These are phyloP conservation scores for Conistra vaccinii DNA, from an alignment of 2,888 invertebrate species.

Conservation along the genomic window DNA sequence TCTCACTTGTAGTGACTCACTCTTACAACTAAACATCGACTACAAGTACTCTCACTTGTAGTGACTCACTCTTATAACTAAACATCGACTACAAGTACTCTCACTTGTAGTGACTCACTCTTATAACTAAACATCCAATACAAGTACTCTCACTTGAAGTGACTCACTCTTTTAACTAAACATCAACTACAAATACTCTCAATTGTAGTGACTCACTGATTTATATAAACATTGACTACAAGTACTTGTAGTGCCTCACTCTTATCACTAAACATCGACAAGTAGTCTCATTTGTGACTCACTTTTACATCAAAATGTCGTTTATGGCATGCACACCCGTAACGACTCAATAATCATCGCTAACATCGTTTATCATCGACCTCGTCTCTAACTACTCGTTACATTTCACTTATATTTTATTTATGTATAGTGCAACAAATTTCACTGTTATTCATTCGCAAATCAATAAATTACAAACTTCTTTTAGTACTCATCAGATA, in stretches of 20 bases:
- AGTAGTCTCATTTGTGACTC: no score
- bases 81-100: slow-evolving; percentile 10
- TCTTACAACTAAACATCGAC: background rate
- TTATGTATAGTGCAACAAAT: background rate
- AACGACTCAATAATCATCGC: background rate
- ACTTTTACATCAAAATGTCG: no score
- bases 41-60: background rate
- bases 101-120: slow-evolving; percentile 6
- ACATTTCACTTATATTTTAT: background rate
- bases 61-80: slow-evolving; percentile 10
- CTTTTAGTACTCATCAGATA: background rate
- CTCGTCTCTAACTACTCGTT: background rate
- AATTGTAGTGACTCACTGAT: no score
- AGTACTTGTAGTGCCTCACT: slow-evolving; percentile 2
- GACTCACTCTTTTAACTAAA: no score
- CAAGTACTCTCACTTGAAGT: no score
- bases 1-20: no score
- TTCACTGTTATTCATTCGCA: background rate
- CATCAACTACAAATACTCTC: no score
- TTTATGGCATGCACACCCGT: background rate
- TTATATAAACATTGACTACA: background rate
- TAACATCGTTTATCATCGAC: background rate
- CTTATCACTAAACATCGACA: background rate
- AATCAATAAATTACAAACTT: no score
- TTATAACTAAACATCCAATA: background rate